phyloP scores from a whole-genome alignment of 64 coral and sea anemone genomes.

The Hydrozoanthus tunicans region DNA sequence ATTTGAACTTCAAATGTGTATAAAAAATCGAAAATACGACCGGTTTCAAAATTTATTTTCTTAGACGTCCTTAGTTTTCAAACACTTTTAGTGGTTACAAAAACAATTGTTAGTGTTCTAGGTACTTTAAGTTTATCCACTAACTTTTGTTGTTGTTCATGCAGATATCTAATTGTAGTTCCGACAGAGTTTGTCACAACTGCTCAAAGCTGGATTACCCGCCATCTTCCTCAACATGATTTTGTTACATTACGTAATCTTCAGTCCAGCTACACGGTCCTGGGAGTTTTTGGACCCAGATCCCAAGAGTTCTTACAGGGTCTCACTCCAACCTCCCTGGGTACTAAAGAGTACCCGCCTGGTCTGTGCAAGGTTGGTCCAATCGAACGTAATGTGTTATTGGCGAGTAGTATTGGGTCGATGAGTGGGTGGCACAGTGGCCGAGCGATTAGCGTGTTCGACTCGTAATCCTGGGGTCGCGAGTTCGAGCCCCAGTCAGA shows the following conservation, averaged over 20 bases:
- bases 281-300: constrained; percentile 58
- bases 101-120: too few relatives aligned
- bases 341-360: constrained; percentile 8
- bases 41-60: too few relatives aligned
- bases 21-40: too few relatives aligned
- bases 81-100: too few relatives aligned
- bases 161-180: constrained; percentile 51
- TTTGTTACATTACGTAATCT: constrained; percentile 46
- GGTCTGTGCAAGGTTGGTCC: constrained; percentile 45
- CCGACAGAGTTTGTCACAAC: constrained; percentile 12
- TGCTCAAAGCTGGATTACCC: constrained; percentile 34
- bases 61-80: too few relatives aligned
- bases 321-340: constrained; percentile 42
- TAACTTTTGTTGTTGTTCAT: neutral
- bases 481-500: too few relatives aligned
- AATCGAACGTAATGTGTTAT: neutral
- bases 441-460: too few relatives aligned
- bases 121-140: too few relatives aligned
- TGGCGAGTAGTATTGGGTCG: too few relatives aligned
- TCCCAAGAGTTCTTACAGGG: constrained; percentile 60
- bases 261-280: constrained; percentile 52
- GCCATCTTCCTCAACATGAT: neutral
- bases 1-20: too few relatives aligned
- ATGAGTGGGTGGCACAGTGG: too few relatives aligned
- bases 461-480: too few relatives aligned